Conservation (phyloP, 2,888 invertebrate genomes). For the Prosopocoilus inquinatus region DNA sequence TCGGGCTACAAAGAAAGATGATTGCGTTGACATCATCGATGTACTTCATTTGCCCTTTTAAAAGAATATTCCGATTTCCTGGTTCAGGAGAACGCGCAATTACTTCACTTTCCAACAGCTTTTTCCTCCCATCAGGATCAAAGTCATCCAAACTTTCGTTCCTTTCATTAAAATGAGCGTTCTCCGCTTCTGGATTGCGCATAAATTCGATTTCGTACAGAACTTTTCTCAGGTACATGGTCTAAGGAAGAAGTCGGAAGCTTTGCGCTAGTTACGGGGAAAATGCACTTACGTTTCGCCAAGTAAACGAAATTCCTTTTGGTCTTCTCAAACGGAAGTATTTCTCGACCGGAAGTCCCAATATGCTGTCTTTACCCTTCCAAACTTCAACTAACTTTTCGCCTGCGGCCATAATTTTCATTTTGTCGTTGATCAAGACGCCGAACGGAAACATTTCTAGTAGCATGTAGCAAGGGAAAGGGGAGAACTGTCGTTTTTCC, state of each 20-base stretch:
- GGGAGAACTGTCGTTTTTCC: slow-evolving; percentile 50
- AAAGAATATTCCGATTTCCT: slow-evolving; percentile 61
- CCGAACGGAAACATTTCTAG: slow-evolving; percentile 87
- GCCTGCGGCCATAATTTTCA: slow-evolving; percentile 77
- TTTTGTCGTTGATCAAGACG: slow-evolving; percentile 71
- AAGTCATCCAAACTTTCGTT: neutral
- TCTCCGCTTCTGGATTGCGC: slow-evolving; percentile 40
- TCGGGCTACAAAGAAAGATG: slow-evolving; percentile 83
- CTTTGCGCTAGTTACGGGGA: neutral
- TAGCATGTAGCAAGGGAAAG: slow-evolving; percentile 68
- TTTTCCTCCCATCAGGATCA: neutral
- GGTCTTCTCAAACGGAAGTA: slow-evolving; percentile 78
- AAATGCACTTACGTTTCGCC: slow-evolving; percentile 68
- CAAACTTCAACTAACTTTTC: slow-evolving; percentile 73
- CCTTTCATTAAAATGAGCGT: neutral
- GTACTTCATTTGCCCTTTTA: slow-evolving; percentile 85
- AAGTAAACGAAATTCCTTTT: slow-evolving; percentile 75
- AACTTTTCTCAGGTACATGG: slow-evolving; percentile 66
- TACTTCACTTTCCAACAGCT: neutral
- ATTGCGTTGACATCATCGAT: slow-evolving; percentile 79
- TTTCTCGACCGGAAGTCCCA: slow-evolving; percentile 66
- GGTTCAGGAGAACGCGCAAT: neutral
- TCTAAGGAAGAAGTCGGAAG: slow-evolving; percentile 3
- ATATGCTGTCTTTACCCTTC: slow-evolving; percentile 54
- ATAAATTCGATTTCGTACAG: slow-evolving; percentile 82